A percentile compares a stretch with the other conserved stretches of the same genome.
Evolutionary conservation across 2,888 invertebrate genomes (phyloP).

Genomic region (Amphipoea oculea): DNA sequence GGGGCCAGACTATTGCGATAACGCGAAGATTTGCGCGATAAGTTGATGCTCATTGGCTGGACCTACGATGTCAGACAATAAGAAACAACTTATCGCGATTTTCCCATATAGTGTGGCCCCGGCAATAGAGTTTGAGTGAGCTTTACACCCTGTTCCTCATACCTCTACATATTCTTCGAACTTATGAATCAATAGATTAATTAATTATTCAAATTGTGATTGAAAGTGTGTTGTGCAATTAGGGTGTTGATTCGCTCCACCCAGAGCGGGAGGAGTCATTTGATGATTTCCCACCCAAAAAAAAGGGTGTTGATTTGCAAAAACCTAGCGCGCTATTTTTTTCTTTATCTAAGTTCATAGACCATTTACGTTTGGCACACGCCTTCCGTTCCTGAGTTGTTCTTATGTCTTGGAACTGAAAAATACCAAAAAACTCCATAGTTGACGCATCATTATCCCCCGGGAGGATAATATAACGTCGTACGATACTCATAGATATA

Average conservation of each 20-base stretch:
- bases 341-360: background rate
- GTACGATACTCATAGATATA: conserved; percentile 65
- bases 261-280: no score
- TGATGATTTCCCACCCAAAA: no score
- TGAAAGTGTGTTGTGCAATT: background rate
- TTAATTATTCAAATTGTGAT: background rate
- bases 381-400: background rate
- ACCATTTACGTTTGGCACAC: conserved; percentile 15
- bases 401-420: conserved; percentile 20
- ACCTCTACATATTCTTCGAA: background rate
- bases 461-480: conserved; percentile 69
- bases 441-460: conserved; percentile 74
- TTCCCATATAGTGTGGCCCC: no score
- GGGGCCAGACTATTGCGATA: no score
- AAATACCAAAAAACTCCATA: conserved; percentile 57
- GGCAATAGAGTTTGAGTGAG: no score
- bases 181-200: background rate
- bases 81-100: no score
- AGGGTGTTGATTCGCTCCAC: background rate
- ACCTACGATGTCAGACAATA: no score
- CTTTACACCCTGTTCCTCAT: no score
- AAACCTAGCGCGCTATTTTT: background rate
- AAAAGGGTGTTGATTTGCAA: background rate
- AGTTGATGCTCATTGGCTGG: no score
- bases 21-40: no score